phyloP scores from a whole-genome alignment of 2,797 vertebrate species.

The Dicrostonyx torquatus region DNA sequence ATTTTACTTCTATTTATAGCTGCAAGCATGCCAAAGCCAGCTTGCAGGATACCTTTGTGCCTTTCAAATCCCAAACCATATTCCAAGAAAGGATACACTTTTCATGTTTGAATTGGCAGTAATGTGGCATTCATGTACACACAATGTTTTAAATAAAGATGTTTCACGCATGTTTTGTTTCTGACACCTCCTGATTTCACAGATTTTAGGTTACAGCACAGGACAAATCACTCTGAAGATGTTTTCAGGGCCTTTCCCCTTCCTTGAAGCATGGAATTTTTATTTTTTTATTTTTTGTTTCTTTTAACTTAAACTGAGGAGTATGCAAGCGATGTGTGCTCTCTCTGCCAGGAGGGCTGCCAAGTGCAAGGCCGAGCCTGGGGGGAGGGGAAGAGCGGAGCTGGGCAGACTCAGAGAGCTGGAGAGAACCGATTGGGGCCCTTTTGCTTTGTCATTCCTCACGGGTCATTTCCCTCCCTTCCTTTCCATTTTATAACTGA shows the following conservation, averaged over 20 bases:
- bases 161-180: constrained; percentile 68
- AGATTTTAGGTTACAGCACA: constrained; percentile 55
- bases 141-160: constrained; percentile 77
- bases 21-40: constrained; percentile 65
- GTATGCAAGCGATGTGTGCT: constrained; percentile 17
- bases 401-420: constrained; percentile 41
- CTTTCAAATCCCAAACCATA: constrained; percentile 74
- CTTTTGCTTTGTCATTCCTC: constrained; percentile 69
- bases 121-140: constrained; percentile 70
- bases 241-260: constrained; percentile 29
- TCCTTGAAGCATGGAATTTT: constrained; percentile 11
- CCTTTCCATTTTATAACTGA: constrained; percentile 44
- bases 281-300: neutral
- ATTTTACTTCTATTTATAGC: constrained; percentile 77
- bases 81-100: constrained; percentile 74
- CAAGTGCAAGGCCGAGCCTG: constrained; percentile 17
- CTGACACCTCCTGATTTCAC: constrained; percentile 63
- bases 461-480: neutral
- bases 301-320: constrained; percentile 43
- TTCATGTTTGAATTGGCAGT: constrained; percentile 72
- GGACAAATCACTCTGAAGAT: constrained; percentile 64
- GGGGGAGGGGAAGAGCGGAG: neutral
- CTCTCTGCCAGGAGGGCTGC: constrained; percentile 9
- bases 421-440: constrained; percentile 57
- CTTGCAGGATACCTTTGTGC: constrained; percentile 68